A percentile compares a stretch with the other conserved stretches of the same genome.
Conservation (phyloP, 2,797 vertebrate genomes). For the Cetoscarus ocellatus region DNA sequence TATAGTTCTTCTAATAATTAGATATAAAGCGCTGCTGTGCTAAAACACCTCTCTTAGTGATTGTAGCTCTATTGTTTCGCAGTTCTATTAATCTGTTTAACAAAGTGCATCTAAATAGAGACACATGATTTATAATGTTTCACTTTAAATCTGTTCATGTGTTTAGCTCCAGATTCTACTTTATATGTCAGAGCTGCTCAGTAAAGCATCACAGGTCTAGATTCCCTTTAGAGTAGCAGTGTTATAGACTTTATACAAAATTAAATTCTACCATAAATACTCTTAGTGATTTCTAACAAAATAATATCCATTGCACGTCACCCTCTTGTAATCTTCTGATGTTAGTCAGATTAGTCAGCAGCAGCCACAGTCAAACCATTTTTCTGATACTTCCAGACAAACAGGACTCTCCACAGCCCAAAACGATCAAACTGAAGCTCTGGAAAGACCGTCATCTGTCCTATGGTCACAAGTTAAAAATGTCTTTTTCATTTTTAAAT, state of each 20-base stretch:
- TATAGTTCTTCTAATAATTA: slow-evolving; percentile 14
- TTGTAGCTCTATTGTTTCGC: slow-evolving; percentile 16
- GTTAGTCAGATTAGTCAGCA: neutral
- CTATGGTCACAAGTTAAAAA: too few species aligned
- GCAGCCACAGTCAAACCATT: neutral
- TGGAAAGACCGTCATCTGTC: too few species aligned
- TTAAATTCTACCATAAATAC: slow-evolving; percentile 51
- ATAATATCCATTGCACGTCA: slow-evolving; percentile 47
- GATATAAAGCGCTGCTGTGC: slow-evolving; percentile 34
- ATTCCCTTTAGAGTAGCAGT: slow-evolving; percentile 4
- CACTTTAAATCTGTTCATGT: neutral
- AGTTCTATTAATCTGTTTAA: slow-evolving; percentile 11
- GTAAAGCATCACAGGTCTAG: slow-evolving; percentile 22
- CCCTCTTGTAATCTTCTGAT: slow-evolving; percentile 5
- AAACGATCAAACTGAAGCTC: too few species aligned
- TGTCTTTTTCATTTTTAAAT: too few species aligned
- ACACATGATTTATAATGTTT: neutral
- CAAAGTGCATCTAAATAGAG: slow-evolving; percentile 35
- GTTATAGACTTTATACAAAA: slow-evolving; percentile 44
- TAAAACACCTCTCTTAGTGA: slow-evolving; percentile 2
- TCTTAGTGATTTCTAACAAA: slow-evolving; percentile 30
- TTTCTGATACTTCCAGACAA: neutral
- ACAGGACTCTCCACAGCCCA: neutral
- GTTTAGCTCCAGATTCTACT: slow-evolving; percentile 11
- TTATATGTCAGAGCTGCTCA: neutral